Conservation (phyloP, 23 tunicate species). For the Styela clava region DNA sequence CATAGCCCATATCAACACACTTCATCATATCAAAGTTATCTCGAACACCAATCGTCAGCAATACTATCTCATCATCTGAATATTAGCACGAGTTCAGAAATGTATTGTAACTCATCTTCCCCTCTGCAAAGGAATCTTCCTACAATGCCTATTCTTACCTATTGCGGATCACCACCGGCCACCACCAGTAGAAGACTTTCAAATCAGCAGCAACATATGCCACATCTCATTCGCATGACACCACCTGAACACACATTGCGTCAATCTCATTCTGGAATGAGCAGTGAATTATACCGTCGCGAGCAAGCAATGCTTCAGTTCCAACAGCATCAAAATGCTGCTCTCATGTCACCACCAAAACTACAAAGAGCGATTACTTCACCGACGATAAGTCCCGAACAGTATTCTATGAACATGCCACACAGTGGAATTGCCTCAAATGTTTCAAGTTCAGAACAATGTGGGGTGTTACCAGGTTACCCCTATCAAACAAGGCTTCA, state of each 20-base stretch:
- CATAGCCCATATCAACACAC: not conserved
- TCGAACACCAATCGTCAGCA: not conserved
- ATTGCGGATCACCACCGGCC: not conserved
- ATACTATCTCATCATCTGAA: not conserved
- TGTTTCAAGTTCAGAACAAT: not conserved
- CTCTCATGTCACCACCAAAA: not conserved
- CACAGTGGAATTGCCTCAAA: not conserved
- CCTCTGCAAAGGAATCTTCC: not conserved
- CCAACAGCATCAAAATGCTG: not conserved
- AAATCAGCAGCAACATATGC: not conserved
- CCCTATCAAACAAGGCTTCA: not conserved
- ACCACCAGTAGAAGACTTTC: not conserved
- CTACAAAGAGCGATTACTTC: not conserved
- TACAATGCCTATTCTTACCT: not conserved
- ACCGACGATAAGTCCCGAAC: not conserved
- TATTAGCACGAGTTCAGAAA: not conserved
- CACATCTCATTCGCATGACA: not conserved
- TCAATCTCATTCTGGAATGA: not conserved
- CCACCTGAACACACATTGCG: not conserved
- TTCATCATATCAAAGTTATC: not conserved
- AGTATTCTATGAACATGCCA: not conserved
- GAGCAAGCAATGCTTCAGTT: not conserved
- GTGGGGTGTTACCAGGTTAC: not conserved
- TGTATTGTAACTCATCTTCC: not conserved
- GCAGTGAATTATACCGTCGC: not conserved